Evolutionary conservation across 2,888 invertebrate genomes (phyloP).

Genomic region (Plagiodera versicolora): DNA sequence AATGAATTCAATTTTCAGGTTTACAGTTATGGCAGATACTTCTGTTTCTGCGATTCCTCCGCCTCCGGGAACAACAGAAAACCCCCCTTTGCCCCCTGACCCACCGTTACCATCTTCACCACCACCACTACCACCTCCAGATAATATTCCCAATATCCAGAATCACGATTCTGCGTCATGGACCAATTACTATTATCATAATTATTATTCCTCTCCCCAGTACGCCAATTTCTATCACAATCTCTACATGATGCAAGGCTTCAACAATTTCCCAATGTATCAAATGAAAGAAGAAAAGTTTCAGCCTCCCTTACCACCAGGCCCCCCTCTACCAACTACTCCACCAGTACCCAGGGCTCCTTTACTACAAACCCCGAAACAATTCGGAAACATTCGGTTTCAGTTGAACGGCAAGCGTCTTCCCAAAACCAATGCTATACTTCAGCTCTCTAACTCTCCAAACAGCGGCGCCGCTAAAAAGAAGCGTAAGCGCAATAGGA

Average conservation of each 20-base stretch:
- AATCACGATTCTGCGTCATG: constrained; percentile 27
- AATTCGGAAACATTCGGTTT: constrained; percentile 60
- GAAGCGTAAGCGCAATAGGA: constrained; percentile 74
- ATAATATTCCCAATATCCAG: constrained; percentile 7
- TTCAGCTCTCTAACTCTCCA: constrained; percentile 51
- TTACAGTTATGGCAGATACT: constrained; percentile 30
- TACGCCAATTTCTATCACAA: constrained; percentile 60
- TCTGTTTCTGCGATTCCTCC: constrained; percentile 36
- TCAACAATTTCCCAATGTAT: constrained; percentile 47
- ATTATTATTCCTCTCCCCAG: constrained; percentile 37
- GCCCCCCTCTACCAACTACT: constrained; percentile 49
- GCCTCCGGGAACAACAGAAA: constrained; percentile 38
- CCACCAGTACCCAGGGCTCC: constrained; percentile 44
- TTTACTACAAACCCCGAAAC: constrained; percentile 47
- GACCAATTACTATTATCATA: constrained; percentile 33
- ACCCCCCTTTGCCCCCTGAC: constrained; percentile 38
- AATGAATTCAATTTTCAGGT: constrained; percentile 9
- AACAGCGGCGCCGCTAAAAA: constrained; percentile 67
- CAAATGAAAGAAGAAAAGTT: constrained; percentile 45
- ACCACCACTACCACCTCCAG: constrained; percentile 21
- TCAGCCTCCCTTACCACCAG: constrained; percentile 62
- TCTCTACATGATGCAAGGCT: constrained; percentile 46
- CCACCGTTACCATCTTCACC: constrained; percentile 29
- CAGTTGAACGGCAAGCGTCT: constrained; percentile 56
- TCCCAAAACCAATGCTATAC: constrained; percentile 48